These are phyloP conservation scores for Chymomyza fuscimana DNA, from an alignment of 2,888 invertebrate genomes.

Conservation along the genomic window DNA sequence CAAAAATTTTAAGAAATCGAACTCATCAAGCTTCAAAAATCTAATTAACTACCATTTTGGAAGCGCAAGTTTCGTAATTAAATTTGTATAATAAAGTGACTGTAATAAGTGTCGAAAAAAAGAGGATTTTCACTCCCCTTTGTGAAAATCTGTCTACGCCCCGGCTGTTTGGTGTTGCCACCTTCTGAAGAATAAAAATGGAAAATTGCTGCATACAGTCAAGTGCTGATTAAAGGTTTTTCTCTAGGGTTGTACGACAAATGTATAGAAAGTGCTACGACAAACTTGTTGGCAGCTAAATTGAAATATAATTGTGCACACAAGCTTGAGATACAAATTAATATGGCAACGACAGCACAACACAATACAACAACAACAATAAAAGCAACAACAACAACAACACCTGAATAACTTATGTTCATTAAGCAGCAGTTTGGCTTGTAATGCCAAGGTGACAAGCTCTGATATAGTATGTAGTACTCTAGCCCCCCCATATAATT, in stretches of 20 bases:
- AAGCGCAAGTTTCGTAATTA: too few species aligned
- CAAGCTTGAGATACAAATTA: not conserved
- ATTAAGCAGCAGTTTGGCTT: constrained; percentile 48
- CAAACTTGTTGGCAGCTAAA: constrained; percentile 47
- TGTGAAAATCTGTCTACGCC: too few species aligned
- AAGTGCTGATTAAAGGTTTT: constrained; percentile 52
- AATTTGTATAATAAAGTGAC: too few species aligned
- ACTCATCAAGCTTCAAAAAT: too few species aligned
- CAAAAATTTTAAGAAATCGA: too few species aligned
- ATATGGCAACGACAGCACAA: not conserved
- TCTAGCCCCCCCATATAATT: not conserved
- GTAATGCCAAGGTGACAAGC: constrained; percentile 61
- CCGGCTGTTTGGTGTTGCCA: not conserved
- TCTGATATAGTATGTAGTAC: constrained; percentile 42
- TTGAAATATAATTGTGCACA: constrained; percentile 68
- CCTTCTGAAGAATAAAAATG: constrained; percentile 8
- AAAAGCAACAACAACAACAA: constrained; percentile 18
- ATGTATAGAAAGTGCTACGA: not conserved
- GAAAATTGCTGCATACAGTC: constrained; percentile 27
- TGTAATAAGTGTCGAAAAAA: too few species aligned
- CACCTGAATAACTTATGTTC: constrained; percentile 63
- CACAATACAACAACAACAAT: not conserved
- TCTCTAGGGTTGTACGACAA: constrained; percentile 1
- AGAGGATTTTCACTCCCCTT: too few species aligned
- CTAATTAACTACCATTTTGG: too few species aligned